Evolutionary conservation across 2,113 vertebrate species (phyloP), one percentile per base, ranked within the genome.

Genomic region (Pampusana beccarii): DNA sequence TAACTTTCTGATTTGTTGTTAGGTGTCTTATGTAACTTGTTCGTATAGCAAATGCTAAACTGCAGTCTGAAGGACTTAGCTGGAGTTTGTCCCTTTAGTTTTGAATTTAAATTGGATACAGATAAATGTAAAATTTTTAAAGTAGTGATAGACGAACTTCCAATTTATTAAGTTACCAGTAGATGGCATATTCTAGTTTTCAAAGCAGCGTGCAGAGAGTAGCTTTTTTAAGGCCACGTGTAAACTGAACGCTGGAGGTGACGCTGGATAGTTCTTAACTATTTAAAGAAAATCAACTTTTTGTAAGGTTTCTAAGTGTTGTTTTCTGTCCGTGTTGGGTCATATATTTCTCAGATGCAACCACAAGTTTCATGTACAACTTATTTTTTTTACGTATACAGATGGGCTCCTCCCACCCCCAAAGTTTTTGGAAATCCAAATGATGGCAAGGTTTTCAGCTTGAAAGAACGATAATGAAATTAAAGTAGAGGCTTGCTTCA

Each of bases 141-240:
- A 38, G n/a, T 28, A 15, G 56, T 28, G 16, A 16, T 10, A 10
- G 23, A 17, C 42, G 38, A 67, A 31, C 9, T 56, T 69, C 8
- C 34, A 53, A 1, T 93, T 91, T 50, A 57, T 58, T 44, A 53
- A 73, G 1, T 33, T 57, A 50, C 92, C 96, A 80, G 65, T 79
- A 96, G 96, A 42, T 96, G 94, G 91, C 90, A 70, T 17, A 33
- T 29, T 86, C 66, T 66, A 58, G 40, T 74, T 90, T 91, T 62
- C 44, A 56, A 80, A 79, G 33, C 23, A 29, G 5, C 0, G 0
- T 33, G 40, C 38, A 14, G 9, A 2, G 2, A 2, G 24, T n/a
- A 13, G 25, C 17, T 48, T 84, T 87, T 71, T 24, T 56, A 33
- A 17, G 25, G 21, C 67, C 29, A 1, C 5, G 2, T 20, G 24